phyloP scores from a whole-genome alignment of 35 echinoderm and acorn worm species.

The Acanthaster planci region DNA sequence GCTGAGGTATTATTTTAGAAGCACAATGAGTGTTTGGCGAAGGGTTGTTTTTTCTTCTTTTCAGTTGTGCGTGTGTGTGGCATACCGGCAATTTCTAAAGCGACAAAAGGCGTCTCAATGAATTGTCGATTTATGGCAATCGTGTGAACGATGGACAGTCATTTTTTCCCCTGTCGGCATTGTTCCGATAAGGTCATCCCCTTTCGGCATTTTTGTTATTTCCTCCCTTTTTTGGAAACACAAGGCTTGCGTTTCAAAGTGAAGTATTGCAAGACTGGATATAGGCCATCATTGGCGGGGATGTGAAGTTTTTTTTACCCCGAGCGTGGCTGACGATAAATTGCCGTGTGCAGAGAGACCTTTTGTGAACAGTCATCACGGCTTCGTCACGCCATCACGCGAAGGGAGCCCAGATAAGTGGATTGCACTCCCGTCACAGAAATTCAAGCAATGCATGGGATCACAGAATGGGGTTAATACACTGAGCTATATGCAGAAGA shows the following conservation, averaged over 20 bases:
- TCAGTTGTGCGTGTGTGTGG: not conserved
- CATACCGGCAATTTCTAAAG: not conserved
- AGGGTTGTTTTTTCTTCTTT: not conserved
- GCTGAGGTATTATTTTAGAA: not conserved
- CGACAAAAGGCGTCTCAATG: not conserved
- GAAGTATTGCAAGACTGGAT: conserved; percentile 8
- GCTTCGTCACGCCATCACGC: not conserved
- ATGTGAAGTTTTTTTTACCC: not conserved
- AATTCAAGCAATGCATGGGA: conserved; percentile 4
- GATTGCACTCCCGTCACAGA: not conserved
- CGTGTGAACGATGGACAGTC: not conserved
- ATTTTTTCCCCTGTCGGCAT: not conserved
- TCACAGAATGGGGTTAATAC: not conserved
- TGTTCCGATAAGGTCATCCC: not conserved
- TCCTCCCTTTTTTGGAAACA: conserved; percentile 11
- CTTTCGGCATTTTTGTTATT: not conserved
- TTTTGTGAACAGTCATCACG: not conserved
- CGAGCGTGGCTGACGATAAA: conserved; percentile 1
- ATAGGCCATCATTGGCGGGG: not conserved
- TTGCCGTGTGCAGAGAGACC: not conserved
- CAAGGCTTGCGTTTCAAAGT: conserved; percentile 19
- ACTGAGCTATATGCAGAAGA: not conserved
- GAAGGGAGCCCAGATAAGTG: not conserved
- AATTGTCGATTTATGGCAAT: conserved; percentile 1
- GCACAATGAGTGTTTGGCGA: not conserved